Percentiles rank a stretch among this genome's conserved stretches.
Evolutionary conservation across 2,113 vertebrate genomes (phyloP).

Genomic region (Hydropotes inermis): DNA sequence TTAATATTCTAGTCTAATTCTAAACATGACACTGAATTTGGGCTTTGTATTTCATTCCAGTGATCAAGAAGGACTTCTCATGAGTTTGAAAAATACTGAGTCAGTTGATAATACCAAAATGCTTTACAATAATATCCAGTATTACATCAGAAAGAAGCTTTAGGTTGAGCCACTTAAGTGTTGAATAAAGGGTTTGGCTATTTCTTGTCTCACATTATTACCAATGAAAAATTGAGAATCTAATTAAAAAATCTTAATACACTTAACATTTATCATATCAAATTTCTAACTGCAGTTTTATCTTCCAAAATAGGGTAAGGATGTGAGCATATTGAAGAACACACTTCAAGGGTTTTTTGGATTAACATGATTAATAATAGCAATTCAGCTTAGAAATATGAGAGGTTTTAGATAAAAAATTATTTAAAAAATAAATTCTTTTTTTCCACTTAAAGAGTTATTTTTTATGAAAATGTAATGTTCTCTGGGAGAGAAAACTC

Average conservation of each 20-base stretch:
- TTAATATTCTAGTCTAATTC: constrained; percentile 1
- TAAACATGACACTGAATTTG: background rate
- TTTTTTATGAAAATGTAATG: constrained; percentile 5
- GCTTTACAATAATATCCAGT: background rate
- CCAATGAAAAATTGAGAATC: constrained; percentile 20
- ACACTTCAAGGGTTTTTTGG: background rate
- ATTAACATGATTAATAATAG: constrained; percentile 38
- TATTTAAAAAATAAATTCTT: background rate
- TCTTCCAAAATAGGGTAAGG: background rate
- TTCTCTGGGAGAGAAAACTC: background rate
- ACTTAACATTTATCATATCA: background rate
- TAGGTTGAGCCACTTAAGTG: background rate
- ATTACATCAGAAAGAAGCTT: background rate
- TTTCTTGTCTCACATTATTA: background rate
- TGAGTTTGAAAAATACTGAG: background rate
- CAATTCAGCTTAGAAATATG: background rate
- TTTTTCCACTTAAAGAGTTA: constrained; percentile 8
- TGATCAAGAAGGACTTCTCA: constrained; percentile 45
- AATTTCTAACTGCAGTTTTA: constrained; percentile 52
- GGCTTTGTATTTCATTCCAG: constrained; percentile 28
- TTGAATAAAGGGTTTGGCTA: background rate
- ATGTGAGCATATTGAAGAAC: constrained; percentile 11
- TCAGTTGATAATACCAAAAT: background rate
- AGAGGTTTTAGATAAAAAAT: background rate
- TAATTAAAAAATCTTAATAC: constrained; percentile 23